These are phyloP conservation scores for Hydroisotoma schaefferi DNA, from an alignment of 2,888 invertebrate genomes.

Conservation along the genomic window DNA sequence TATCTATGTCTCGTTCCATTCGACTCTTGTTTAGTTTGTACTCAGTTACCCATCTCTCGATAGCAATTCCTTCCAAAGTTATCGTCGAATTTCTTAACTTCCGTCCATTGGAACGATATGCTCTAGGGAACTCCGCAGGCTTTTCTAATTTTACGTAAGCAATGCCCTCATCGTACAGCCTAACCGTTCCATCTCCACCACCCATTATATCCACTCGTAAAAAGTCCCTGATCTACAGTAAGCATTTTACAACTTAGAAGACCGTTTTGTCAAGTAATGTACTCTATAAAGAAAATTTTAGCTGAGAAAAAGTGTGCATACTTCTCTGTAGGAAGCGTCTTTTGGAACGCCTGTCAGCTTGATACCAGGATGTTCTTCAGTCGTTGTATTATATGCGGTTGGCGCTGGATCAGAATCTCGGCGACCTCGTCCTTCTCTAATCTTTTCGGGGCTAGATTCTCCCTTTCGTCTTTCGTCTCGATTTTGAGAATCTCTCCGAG, in stretches of 20 bases:
- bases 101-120: slow-evolving; percentile 37
- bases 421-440: slow-evolving; percentile 17
- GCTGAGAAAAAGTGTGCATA: slow-evolving; percentile 8
- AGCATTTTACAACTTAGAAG: neutral
- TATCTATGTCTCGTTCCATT: slow-evolving; percentile 40
- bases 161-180: slow-evolving; percentile 43
- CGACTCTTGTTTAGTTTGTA: slow-evolving; percentile 32
- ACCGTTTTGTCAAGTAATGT: neutral
- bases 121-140: slow-evolving; percentile 38
- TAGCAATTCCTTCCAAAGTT: slow-evolving; percentile 36
- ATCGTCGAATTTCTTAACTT: slow-evolving; percentile 36
- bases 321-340: slow-evolving; percentile 47
- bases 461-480: slow-evolving; percentile 31
- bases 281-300: too few relatives aligned
- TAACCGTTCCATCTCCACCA: slow-evolving; percentile 44
- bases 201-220: slow-evolving; percentile 44
- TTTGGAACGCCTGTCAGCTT: slow-evolving; percentile 40
- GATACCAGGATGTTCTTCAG: slow-evolving; percentile 38
- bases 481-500: slow-evolving; percentile 28
- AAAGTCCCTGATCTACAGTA: slow-evolving; percentile 40
- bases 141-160: slow-evolving; percentile 42
- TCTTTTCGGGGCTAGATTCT: slow-evolving; percentile 34
- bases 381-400: slow-evolving; percentile 31
- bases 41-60: slow-evolving; percentile 37
- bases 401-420: slow-evolving; percentile 34